Conservation (phyloP, 2,888 invertebrate genomes). For the Scrobipalpa atriplicella region DNA sequence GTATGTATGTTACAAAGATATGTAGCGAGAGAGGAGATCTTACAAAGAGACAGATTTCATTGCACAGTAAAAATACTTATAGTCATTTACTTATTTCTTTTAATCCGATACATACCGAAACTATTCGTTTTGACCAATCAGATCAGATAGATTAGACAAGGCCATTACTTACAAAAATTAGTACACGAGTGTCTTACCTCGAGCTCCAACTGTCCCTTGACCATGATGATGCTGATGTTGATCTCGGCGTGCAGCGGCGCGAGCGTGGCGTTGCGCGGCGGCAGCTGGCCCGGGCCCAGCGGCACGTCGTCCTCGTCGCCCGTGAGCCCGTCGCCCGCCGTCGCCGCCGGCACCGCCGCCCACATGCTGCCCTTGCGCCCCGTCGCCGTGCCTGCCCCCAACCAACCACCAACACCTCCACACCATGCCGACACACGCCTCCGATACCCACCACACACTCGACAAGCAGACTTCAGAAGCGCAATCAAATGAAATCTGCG, state of each 20-base stretch:
- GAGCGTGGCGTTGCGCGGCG: constrained; percentile 88
- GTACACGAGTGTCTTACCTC: constrained; percentile 80
- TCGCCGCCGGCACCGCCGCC: constrained; percentile 77
- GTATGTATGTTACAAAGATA: too few species aligned
- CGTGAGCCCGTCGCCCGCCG: constrained; percentile 61
- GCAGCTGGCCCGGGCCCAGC: constrained; percentile 91
- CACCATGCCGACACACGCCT: constrained; percentile 41
- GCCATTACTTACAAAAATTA: not conserved
- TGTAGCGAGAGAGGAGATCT: too few species aligned
- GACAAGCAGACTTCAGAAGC: constrained; percentile 6
- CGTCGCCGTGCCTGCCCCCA: constrained; percentile 74
- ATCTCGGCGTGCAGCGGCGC: constrained; percentile 90
- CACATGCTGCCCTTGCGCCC: constrained; percentile 82
- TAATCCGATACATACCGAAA: too few species aligned
- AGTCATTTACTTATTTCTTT: too few species aligned
- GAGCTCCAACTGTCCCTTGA: constrained; percentile 95
- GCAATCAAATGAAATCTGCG: constrained; percentile 9
- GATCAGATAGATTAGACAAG: too few species aligned
- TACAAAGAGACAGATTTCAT: too few species aligned
- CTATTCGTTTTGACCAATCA: too few species aligned
- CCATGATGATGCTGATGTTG: constrained; percentile 93
- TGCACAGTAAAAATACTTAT: too few species aligned
- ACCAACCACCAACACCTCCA: constrained; percentile 50
- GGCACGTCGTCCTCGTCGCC: constrained; percentile 77
- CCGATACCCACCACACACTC: constrained; percentile 21